Percentiles rank a stretch among this genome's conserved stretches.
These are phyloP conservation scores for Ruditapes philippinarum DNA, from an alignment of 1,140 invertebrate genomes.

Conservation along the genomic window DNA sequence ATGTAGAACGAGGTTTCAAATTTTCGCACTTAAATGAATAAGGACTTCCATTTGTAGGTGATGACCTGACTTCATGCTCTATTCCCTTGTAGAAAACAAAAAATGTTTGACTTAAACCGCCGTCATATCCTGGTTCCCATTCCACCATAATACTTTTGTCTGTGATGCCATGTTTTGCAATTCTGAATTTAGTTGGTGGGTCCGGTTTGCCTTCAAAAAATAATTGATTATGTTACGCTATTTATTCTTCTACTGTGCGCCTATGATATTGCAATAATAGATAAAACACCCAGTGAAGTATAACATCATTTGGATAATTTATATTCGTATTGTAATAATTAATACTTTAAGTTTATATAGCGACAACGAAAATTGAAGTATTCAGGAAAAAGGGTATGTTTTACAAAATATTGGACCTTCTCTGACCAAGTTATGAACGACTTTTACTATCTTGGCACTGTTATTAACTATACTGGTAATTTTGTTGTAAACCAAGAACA, in stretches of 20 bases:
- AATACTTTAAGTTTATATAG: background rate
- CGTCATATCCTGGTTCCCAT: no score
- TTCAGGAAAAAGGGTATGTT: slow-evolving; percentile 7
- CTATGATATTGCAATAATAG: background rate
- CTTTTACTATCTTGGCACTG: background rate
- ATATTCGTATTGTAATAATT: slow-evolving; percentile 23
- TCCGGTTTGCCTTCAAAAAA: no score
- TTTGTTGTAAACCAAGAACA: slow-evolving; percentile 1
- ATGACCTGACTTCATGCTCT: no score
- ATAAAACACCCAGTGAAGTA: background rate
- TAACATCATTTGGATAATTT: background rate
- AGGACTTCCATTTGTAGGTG: no score
- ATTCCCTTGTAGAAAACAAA: no score
- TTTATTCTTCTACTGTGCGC: background rate
- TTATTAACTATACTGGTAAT: background rate
- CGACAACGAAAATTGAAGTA: slow-evolving; percentile 31
- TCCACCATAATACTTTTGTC: no score
- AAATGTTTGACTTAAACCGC: no score
- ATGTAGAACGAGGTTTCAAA: no score
- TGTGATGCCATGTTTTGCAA: no score
- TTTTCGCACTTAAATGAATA: no score
- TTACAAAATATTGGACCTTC: background rate
- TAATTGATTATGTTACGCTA: no score
- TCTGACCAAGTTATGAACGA: background rate
- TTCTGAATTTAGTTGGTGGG: no score